These are phyloP conservation scores for Drosophila testacea DNA, from an alignment of 2,888 invertebrate species.

Conservation along the genomic window DNA sequence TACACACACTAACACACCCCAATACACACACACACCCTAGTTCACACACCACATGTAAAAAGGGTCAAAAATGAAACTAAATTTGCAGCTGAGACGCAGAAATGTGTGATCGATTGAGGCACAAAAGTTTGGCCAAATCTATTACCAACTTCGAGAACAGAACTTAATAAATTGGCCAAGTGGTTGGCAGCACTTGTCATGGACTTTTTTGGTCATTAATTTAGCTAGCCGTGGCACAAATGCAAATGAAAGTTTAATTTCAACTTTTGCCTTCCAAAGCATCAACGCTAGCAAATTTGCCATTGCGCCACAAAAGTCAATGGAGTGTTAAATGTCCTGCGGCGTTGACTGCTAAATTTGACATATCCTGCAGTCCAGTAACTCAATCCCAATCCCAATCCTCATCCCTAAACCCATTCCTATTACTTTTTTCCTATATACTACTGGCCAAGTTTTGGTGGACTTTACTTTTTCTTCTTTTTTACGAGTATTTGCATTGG, in stretches of 20 bases:
- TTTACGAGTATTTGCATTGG: conserved; percentile 35
- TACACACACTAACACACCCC: conserved; percentile 16
- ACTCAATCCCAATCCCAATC: not conserved
- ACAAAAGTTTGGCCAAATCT: conserved; percentile 40
- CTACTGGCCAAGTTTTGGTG: conserved; percentile 22
- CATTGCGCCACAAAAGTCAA: conserved; percentile 59
- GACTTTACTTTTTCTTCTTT: conserved; percentile 5
- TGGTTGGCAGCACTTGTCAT: conserved; percentile 12
- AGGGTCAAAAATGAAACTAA: conserved; percentile 63
- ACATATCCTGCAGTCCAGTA: conserved; percentile 34
- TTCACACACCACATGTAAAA: conserved; percentile 32
- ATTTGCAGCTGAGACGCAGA: conserved; percentile 46
- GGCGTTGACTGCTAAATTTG: conserved; percentile 50
- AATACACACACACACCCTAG: not conserved
- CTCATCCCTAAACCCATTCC: not conserved
- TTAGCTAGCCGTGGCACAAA: conserved; percentile 48
- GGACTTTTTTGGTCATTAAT: conserved; percentile 58
- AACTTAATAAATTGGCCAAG: conserved; percentile 39
- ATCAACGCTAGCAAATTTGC: conserved; percentile 4
- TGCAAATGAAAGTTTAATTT: conserved; percentile 66
- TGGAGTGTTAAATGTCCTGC: conserved; percentile 75
- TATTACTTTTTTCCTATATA: not conserved
- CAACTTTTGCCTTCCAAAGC: conserved; percentile 3
- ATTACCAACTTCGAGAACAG: conserved; percentile 39
- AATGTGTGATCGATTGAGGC: conserved; percentile 55